Percentiles rank a stretch among this genome's conserved stretches.
phyloP scores from a whole-genome alignment of 2,113 vertebrate genomes.

The cattle (Bos taurus) region ARS-UCD2.0 NC_037328.1:50488001-50488500 shows the following conservation, averaged over 20 bases:
- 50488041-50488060: background rate
- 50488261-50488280: background rate
- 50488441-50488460: background rate
- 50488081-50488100: background rate
- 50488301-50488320: background rate
- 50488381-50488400: background rate
- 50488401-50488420: background rate
- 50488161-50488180: background rate
- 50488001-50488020: background rate
- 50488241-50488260: background rate
- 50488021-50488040: background rate
- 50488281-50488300: background rate
- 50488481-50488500: background rate
- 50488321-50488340: background rate
- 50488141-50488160: slow-evolving; percentile 3
- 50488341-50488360: background rate
- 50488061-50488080: background rate
- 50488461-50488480: background rate
- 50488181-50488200: background rate
- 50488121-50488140: background rate
- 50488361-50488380: background rate
- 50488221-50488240: background rate
- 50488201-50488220: background rate
- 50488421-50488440: background rate
- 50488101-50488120: background rate